Conservation (phyloP, 2,888 invertebrate species). For the Diaphora mendica region DNA sequence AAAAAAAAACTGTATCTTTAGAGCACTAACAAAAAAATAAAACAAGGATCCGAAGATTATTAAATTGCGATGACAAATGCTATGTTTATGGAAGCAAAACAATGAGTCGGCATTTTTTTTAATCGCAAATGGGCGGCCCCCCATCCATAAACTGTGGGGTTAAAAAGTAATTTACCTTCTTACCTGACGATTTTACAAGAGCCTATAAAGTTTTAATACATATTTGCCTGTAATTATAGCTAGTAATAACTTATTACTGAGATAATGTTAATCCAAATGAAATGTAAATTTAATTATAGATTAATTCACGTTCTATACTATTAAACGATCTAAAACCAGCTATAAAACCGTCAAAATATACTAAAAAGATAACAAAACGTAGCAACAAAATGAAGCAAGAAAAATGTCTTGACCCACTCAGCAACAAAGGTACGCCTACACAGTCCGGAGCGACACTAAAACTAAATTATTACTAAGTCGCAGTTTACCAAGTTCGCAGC, state of each 20-base stretch:
- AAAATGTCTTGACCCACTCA: slow-evolving; percentile 61
- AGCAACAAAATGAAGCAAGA: slow-evolving; percentile 55
- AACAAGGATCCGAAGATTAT: slow-evolving; percentile 56
- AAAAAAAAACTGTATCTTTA: slow-evolving; percentile 39
- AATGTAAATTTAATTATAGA: slow-evolving; percentile 52
- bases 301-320: slow-evolving; percentile 33
- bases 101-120: slow-evolving; percentile 66
- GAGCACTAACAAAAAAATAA: slow-evolving; percentile 36
- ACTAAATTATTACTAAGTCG: slow-evolving; percentile 77
- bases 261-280: slow-evolving; percentile 12
- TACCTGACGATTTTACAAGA: slow-evolving; percentile 46
- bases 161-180: slow-evolving; percentile 47
- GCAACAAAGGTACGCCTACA: slow-evolving; percentile 51
- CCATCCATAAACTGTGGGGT: slow-evolving; percentile 42
- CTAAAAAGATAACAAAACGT: slow-evolving; percentile 43
- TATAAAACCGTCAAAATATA: slow-evolving; percentile 55
- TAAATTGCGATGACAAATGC: slow-evolving; percentile 64
- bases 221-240: slow-evolving; percentile 18
- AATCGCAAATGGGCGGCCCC: slow-evolving; percentile 65
- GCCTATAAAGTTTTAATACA: slow-evolving; percentile 26
- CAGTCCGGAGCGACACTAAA: slow-evolving; percentile 60
- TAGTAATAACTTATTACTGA: slow-evolving; percentile 22
- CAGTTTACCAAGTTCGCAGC: slow-evolving; percentile 65
- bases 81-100: slow-evolving; percentile 64
- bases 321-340: slow-evolving; percentile 33